Evolutionary conservation across 2,113 vertebrate species (phyloP).

Genomic region (Oncorhynchus clarkii): DNA sequence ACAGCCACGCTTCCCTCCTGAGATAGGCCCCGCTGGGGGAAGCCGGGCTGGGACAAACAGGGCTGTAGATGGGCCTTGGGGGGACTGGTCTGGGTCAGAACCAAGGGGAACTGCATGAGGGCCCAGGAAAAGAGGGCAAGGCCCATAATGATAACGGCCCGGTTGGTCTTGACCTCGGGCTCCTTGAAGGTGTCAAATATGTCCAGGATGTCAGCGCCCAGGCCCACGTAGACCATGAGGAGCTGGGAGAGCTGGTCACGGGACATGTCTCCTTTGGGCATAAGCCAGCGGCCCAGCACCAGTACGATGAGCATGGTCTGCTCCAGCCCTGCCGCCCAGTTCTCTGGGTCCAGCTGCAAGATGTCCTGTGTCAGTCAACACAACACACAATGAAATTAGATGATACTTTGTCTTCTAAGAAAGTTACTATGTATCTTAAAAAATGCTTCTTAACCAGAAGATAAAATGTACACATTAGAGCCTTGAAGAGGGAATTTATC

Average conservation of each 20-base stretch:
- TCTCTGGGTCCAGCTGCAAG: constrained; percentile 63
- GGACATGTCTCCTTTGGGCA: constrained; percentile 77
- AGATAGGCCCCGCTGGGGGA: not conserved
- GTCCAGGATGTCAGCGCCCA: constrained; percentile 76
- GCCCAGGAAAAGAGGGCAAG: constrained; percentile 75
- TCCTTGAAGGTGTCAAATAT: constrained; percentile 76
- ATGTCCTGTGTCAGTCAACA: constrained; percentile 56
- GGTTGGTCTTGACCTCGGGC: constrained; percentile 65
- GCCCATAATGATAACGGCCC: constrained; percentile 57
- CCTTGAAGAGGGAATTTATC: not conserved
- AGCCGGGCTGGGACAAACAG: too few species aligned
- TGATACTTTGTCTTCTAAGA: not conserved
- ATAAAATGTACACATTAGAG: not conserved
- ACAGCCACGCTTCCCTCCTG: not conserved
- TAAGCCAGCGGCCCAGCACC: constrained; percentile 75
- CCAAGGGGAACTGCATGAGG: constrained; percentile 75
- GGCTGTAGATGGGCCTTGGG: not conserved
- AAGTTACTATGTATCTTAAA: not conserved
- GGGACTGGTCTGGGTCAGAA: constrained; percentile 67
- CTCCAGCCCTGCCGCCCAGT: constrained; percentile 72
- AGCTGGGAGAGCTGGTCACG: constrained; percentile 76
- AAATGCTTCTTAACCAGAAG: not conserved
- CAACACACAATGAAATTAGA: constrained; percentile 3
- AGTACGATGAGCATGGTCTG: constrained; percentile 77
- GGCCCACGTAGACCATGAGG: constrained; percentile 72